Percentiles rank a stretch among this genome's conserved stretches.
phyloP scores from a whole-genome alignment of 2,888 invertebrate species.

The Polydrusus pterygomalis region DNA sequence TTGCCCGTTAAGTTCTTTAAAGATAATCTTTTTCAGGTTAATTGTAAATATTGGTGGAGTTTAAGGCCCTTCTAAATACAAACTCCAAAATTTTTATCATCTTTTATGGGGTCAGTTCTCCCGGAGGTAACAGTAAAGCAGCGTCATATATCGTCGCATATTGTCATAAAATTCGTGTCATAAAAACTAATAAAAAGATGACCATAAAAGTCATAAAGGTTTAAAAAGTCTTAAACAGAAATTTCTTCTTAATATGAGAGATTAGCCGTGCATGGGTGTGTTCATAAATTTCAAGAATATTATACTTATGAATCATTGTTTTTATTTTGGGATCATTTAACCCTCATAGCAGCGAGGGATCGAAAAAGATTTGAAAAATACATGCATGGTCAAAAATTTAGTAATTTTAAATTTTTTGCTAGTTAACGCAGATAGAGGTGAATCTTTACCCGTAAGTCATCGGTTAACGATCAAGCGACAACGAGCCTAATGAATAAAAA shows the following conservation, averaged over 20 bases:
- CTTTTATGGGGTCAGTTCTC: constrained; percentile 25
- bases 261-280: background rate
- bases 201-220: constrained; percentile 39
- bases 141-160: constrained; percentile 41
- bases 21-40: background rate
- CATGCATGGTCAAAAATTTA: no score
- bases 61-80: constrained; percentile 2
- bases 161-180: constrained; percentile 32
- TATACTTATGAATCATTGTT: no score
- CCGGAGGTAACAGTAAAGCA: constrained; percentile 28
- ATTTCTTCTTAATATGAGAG: constrained; percentile 25
- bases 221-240: constrained; percentile 24
- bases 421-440: no score
- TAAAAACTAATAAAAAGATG: constrained; percentile 39
- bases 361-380: no score
- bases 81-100: constrained; percentile 10
- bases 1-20: no score
- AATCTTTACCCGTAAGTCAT: no score
- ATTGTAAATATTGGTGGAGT: background rate
- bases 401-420: no score
- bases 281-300: background rate
- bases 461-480: no score
- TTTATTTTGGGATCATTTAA: no score
- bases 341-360: no score
- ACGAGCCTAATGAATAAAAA: no score